phyloP scores from a whole-genome alignment of 2,113 vertebrate genomes.

The Scopus umbretta region DNA sequence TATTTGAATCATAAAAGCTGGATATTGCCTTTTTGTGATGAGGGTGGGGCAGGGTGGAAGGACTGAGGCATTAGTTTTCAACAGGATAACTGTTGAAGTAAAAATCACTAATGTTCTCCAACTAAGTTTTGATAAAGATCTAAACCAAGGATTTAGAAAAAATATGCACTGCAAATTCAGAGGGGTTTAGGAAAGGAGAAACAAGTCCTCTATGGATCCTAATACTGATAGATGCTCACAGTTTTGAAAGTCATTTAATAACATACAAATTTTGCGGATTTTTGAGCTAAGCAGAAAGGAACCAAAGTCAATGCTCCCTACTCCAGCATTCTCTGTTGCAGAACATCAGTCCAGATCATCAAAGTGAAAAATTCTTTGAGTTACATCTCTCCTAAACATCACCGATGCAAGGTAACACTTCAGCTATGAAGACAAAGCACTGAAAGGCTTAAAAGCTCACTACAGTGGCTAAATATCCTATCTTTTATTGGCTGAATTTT shows the following conservation, averaged over 20 bases:
- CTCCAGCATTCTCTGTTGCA: not conserved
- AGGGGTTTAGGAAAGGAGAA: not conserved
- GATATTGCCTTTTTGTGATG: not conserved
- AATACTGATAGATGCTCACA: not conserved
- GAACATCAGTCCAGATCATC: not conserved
- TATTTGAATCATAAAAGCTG: not conserved
- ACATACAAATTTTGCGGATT: not conserved
- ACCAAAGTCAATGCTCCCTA: not conserved
- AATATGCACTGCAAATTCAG: not conserved
- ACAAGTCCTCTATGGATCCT: not conserved
- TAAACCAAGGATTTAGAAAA: not conserved
- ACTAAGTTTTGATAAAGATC: not conserved
- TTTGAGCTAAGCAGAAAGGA: not conserved
- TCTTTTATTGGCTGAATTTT: not conserved
- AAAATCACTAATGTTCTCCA: not conserved
- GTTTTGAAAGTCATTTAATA: not conserved
- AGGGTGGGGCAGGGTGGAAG: not conserved
- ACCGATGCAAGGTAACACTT: not conserved
- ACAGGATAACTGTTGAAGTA: not conserved
- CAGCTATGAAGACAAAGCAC: not conserved
- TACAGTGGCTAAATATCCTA: not conserved
- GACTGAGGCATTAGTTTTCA: not conserved
- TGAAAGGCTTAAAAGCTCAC: not conserved
- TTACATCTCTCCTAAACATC: not conserved
- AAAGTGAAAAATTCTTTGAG: not conserved